These are phyloP conservation scores for Lasioglossum morio DNA, from an alignment of 2,888 invertebrate species.

Conservation along the genomic window DNA sequence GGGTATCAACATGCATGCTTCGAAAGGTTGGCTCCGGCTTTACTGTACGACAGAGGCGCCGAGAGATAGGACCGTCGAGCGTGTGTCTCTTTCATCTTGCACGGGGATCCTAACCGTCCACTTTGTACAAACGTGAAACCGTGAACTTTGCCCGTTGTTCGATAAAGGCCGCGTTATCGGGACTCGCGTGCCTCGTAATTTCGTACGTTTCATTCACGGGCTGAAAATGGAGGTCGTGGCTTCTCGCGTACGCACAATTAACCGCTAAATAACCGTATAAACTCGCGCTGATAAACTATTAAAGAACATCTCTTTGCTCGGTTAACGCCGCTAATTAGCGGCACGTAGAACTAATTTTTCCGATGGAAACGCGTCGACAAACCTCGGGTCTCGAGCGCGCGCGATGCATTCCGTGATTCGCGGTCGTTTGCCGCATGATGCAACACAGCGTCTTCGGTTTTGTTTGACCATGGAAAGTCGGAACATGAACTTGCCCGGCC, in stretches of 20 bases:
- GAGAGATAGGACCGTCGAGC: neutral
- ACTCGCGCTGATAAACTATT: neutral
- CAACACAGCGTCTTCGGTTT: constrained; percentile 17
- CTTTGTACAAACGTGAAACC: constrained; percentile 51
- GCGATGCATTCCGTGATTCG: neutral
- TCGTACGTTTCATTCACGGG: constrained; percentile 27
- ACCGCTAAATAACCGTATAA: neutral
- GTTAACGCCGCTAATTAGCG: neutral
- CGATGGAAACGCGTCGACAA: neutral
- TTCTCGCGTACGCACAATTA: neutral
- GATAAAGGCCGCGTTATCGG: constrained; percentile 69
- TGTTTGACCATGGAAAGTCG: constrained; percentile 22
- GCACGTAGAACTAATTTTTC: neutral
- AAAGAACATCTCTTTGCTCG: neutral
- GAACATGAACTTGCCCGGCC: neutral
- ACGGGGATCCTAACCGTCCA: constrained; percentile 22
- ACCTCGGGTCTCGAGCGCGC: neutral
- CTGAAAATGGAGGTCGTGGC: neutral
- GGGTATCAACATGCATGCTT: constrained; percentile 17
- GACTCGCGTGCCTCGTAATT: constrained; percentile 28
- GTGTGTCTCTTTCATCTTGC: constrained; percentile 40
- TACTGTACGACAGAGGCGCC: constrained; percentile 19
- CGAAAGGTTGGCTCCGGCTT: constrained; percentile 22
- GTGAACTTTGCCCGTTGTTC: constrained; percentile 68
- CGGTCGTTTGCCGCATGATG: neutral